These are phyloP conservation scores for rat (Rattus norvegicus) DNA, from an alignment of 2,113 vertebrate genomes.

Conservation along the genomic window DNA sequence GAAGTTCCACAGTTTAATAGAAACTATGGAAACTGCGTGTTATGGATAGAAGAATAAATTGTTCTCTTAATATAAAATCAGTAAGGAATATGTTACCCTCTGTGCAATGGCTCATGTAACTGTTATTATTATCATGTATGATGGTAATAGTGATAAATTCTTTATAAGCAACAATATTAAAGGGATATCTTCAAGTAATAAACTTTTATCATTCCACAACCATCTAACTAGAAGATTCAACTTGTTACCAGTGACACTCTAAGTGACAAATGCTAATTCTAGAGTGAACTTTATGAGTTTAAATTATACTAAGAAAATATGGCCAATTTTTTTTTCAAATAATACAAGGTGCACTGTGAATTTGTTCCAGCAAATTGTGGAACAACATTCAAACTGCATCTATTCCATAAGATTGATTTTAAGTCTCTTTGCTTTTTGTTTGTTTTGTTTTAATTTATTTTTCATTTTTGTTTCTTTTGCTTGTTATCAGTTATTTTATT, in stretches of 20 bases:
- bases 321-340: neutral
- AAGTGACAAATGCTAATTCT: neutral
- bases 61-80: neutral
- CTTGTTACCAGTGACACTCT: neutral
- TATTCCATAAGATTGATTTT: neutral
- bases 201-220: neutral
- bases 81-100: accelerated
- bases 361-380: neutral
- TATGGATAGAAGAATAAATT: neutral
- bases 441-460: neutral
- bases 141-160: neutral
- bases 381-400: neutral
- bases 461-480: neutral
- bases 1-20: neutral
- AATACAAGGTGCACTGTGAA: neutral
- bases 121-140: neutral
- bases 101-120: neutral
- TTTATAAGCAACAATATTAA: neutral
- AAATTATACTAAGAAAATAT: neutral
- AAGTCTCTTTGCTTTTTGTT: neutral
- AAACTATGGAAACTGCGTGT: neutral
- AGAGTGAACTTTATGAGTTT: neutral
- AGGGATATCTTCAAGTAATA: neutral
- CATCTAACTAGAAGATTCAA: neutral
- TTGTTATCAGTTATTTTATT: too few relatives aligned